Evolutionary conservation across 2,888 invertebrate species (phyloP).

Genomic region (Amblyjoppa proteus): DNA sequence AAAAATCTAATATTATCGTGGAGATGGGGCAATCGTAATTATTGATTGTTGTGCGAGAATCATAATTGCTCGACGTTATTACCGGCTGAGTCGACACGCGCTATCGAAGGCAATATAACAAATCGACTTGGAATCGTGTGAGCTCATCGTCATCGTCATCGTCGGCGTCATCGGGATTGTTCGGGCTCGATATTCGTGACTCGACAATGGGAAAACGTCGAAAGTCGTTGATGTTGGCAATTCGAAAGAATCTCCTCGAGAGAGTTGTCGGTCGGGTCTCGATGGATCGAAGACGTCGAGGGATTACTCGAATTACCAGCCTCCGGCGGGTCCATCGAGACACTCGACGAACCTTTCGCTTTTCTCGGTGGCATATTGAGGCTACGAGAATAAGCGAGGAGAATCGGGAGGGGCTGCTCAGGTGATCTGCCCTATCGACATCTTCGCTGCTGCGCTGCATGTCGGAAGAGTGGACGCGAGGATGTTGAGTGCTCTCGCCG

Average conservation of each 20-base stretch:
- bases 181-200: constrained; percentile 77
- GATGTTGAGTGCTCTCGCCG: constrained; percentile 18
- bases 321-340: constrained; percentile 37
- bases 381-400: background rate
- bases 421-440: constrained; percentile 83
- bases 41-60: constrained; percentile 41
- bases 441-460: constrained; percentile 71
- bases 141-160: constrained; percentile 20
- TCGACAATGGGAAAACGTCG: constrained; percentile 81
- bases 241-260: constrained; percentile 77
- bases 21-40: constrained; percentile 26
- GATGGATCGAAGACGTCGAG: background rate
- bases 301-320: constrained; percentile 37
- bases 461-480: constrained; percentile 35
- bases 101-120: background rate
- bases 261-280: constrained; percentile 51
- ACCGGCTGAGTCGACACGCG: background rate
- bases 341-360: constrained; percentile 31
- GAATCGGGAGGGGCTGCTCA: constrained; percentile 67
- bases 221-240: constrained; percentile 75
- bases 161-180: constrained; percentile 22
- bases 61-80: constrained; percentile 12
- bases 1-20: background rate
- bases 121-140: constrained; percentile 14
- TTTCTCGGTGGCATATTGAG: constrained; percentile 37